A percentile compares a stretch with the other conserved stretches of the same genome.
These are phyloP conservation scores for Dasysyrphus albostriatus DNA, from an alignment of 2,888 invertebrate species.

Conservation along the genomic window DNA sequence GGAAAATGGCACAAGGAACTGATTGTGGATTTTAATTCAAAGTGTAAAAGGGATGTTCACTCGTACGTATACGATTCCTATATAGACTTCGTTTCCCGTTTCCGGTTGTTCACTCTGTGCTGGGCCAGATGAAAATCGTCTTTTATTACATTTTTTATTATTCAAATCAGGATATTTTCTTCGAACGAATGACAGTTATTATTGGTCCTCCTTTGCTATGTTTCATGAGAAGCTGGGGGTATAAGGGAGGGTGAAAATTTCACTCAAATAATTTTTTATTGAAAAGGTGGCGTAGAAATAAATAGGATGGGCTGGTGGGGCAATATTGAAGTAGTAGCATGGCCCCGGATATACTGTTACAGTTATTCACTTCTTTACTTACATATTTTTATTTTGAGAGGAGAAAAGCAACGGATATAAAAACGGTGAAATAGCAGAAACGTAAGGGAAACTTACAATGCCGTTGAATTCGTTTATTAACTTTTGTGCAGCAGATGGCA, in stretches of 20 bases:
- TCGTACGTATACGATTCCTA: slow-evolving; percentile 25
- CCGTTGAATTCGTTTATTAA: slow-evolving; percentile 66
- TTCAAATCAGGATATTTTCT: slow-evolving; percentile 69
- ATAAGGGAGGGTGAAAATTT: slow-evolving; percentile 26
- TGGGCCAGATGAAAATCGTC: slow-evolving; percentile 58
- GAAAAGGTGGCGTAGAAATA: slow-evolving; percentile 24
- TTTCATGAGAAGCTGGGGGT: not conserved
- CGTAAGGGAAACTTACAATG: slow-evolving; percentile 42
- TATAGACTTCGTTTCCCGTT: slow-evolving; percentile 28
- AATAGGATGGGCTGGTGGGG: not conserved
- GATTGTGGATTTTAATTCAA: slow-evolving; percentile 62
- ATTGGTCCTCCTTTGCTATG: slow-evolving; percentile 51
- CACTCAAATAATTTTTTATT: slow-evolving; percentile 65
- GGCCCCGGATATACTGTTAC: slow-evolving; percentile 22
- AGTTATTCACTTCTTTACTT: slow-evolving; percentile 46
- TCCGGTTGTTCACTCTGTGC: slow-evolving; percentile 16
- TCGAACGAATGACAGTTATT: slow-evolving; percentile 67
- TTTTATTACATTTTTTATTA: slow-evolving; percentile 61
- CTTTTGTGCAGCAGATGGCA: slow-evolving; percentile 68
- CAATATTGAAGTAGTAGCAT: not conserved
- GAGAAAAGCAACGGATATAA: slow-evolving; percentile 26
- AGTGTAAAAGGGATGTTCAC: slow-evolving; percentile 53
- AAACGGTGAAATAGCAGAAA: slow-evolving; percentile 28
- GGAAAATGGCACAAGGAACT: slow-evolving; percentile 38
- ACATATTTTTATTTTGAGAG: slow-evolving; percentile 21